Evolutionary conservation across 1,140 invertebrate species (phyloP).

Genomic region (Tribolium castaneum): DNA sequence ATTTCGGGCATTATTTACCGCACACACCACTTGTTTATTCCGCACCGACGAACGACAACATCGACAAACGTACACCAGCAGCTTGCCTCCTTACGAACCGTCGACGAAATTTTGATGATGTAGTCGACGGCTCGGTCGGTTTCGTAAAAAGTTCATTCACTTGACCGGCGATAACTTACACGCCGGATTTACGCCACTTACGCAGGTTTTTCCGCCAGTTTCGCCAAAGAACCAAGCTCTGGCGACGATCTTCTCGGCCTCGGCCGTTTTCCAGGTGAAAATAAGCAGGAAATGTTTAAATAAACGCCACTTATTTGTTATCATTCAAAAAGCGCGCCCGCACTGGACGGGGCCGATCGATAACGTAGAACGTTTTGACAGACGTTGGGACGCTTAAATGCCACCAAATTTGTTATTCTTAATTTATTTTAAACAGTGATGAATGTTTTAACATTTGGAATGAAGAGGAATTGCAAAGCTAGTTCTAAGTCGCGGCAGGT

Average conservation of each 20-base stretch:
- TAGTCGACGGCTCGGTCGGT: slow-evolving; percentile 55
- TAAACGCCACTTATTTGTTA: neutral
- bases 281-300: neutral
- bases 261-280: neutral
- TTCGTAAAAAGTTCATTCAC: slow-evolving; percentile 59
- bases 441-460: too few relatives aligned
- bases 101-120: slow-evolving; percentile 56
- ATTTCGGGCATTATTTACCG: slow-evolving; percentile 49
- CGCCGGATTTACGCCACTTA: neutral
- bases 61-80: slow-evolving; percentile 15
- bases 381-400: neutral
- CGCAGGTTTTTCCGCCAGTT: neutral
- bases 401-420: neutral
- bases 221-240: slow-evolving; percentile 65
- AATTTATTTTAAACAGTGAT: too few relatives aligned
- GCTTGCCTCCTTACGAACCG: slow-evolving; percentile 44
- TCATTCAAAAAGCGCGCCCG: neutral
- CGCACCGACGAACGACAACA: slow-evolving; percentile 11
- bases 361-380: slow-evolving; percentile 5
- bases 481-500: too few relatives aligned
- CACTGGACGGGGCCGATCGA: neutral
- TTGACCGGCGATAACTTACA: slow-evolving; percentile 37
- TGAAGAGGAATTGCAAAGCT: too few relatives aligned
- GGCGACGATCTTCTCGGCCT: slow-evolving; percentile 71
- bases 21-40: slow-evolving; percentile 6